Base-by-base conservation (phyloP, 2,888 invertebrate species). In the Crocallis elinguaria region DNA sequence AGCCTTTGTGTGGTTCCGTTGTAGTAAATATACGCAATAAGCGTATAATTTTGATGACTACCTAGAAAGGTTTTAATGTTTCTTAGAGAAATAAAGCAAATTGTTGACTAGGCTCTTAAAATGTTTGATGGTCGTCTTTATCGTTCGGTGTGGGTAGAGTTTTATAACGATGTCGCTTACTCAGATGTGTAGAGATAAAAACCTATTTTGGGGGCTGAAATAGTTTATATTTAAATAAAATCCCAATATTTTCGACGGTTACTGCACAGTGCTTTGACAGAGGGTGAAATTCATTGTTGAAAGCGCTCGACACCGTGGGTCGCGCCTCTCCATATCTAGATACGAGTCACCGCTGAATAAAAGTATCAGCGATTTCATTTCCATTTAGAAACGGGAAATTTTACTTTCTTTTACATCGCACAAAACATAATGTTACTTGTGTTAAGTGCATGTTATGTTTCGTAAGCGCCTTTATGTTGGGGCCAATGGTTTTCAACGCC, bases 151-250 rank as follows among this genome's bases (percentile, higher is more conserved):
- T 44, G 21, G 43, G 38, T 14, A 39, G 19, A 42, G 7, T 9
- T 35, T 29, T 36, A 30, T 29, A 13, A 29, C 11, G 43, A 27
- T 25, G 23, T 36, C n/a, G 25, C 14, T 19, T 45, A 35, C 37
- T 27, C 32, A 35, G 16, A 25, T 19, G 32, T 48, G 35, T 39
- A 8, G 27, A 13, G 16, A 38, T 33, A 49, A 38, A 38, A 33
- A 37, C 33, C 32, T 53, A 49, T 53, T 53, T 49, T 33, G 25
- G 55, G 60, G 56, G 49, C 54, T 63, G 65, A 58, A 75, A 79
- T 82, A 79, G 80, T 84, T 82, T 81, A 73, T 77, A 80, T 82
- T 84, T 79, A 76, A 84, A 84, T 82, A 82, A 84, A 84, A 79
- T 71, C 71, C 75, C 78, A 77, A 84, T 84, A 79, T 77, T 81